Conservation (phyloP, 2,113 vertebrate species). For the Turdus rufiventris region DNA sequence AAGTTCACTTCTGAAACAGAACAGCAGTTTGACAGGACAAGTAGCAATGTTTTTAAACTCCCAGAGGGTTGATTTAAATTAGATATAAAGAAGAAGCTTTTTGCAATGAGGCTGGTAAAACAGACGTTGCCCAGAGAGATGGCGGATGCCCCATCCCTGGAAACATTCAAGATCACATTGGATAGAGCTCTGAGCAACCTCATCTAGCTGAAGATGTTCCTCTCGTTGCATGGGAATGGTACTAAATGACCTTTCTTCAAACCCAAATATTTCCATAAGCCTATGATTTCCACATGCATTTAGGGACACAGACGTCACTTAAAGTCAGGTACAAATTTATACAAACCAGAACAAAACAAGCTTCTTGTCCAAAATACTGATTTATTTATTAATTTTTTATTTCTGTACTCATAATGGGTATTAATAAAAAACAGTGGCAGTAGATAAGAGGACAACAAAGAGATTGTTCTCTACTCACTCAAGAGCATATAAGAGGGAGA, state of each 20-base stretch:
- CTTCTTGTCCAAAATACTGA: not conserved
- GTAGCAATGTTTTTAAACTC: not conserved
- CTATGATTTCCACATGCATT: not conserved
- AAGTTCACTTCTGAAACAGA: not conserved
- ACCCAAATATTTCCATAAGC: not conserved
- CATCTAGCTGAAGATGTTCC: not conserved
- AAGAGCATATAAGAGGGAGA: not conserved
- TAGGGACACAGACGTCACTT: not conserved
- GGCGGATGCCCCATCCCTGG: not conserved
- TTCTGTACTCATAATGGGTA: not conserved
- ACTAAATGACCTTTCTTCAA: not conserved
- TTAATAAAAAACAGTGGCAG: not conserved
- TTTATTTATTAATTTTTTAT: not conserved
- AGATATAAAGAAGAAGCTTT: not conserved
- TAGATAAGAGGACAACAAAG: not conserved
- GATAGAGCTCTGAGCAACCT: not conserved
- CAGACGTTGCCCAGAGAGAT: not conserved
- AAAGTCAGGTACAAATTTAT: not conserved
- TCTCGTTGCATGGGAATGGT: not conserved
- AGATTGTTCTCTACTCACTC: not conserved
- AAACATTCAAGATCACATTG: not conserved
- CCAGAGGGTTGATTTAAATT: not conserved
- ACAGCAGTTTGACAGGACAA: not conserved
- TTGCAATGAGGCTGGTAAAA: not conserved
- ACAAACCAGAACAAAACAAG: not conserved